Percentiles rank a stretch among this genome's conserved stretches.
Conservation (phyloP, 1,140 invertebrate species). For the Planococcus citri region DNA sequence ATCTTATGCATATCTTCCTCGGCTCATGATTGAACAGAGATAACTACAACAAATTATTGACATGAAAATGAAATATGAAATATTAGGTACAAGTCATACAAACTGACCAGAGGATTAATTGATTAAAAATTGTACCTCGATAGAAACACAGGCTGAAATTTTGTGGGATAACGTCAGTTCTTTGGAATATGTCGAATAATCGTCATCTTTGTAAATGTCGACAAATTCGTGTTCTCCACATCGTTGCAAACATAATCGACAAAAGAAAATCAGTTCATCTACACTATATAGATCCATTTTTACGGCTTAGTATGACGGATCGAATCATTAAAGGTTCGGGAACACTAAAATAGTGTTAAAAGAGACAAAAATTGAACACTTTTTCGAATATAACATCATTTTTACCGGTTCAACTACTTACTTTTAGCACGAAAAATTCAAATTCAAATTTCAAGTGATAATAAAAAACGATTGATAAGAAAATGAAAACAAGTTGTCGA, state of each 20-base stretch:
- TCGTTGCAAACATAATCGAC: background rate
- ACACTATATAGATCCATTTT: background rate
- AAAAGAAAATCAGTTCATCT: background rate
- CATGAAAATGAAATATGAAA: background rate
- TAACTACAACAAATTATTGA: background rate
- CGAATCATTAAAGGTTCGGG: too few relatives aligned
- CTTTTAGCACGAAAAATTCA: too few relatives aligned
- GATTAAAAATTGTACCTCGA: conserved; percentile 1
- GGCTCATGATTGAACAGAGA: background rate
- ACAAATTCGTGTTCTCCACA: background rate
- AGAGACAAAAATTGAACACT: too few relatives aligned
- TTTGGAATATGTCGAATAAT: background rate
- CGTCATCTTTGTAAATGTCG: background rate
- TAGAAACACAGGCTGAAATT: background rate
- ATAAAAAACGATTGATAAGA: too few relatives aligned
- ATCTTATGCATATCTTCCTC: background rate
- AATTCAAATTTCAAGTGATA: too few relatives aligned
- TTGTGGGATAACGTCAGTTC: background rate
- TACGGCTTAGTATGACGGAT: too few relatives aligned
- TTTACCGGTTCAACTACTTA: too few relatives aligned
- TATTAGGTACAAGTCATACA: too few relatives aligned
- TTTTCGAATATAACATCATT: too few relatives aligned
- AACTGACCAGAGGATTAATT: too few relatives aligned
- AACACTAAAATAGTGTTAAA: too few relatives aligned
- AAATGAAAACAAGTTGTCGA: too few relatives aligned